Conservation (phyloP, 2,113 vertebrate species). For the Psophia crepitans region DNA sequence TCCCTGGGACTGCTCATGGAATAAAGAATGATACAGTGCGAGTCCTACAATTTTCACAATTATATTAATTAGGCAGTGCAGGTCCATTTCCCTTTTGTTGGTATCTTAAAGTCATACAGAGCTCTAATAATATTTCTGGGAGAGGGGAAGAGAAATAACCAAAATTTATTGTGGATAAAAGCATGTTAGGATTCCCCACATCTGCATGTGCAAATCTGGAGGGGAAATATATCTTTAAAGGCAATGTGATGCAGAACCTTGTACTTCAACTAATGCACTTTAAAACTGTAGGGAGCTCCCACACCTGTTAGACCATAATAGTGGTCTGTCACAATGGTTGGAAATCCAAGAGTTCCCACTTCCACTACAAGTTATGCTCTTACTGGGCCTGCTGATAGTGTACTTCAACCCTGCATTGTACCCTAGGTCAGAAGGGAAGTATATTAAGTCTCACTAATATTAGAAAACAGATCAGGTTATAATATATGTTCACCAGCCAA, state of each 20-base stretch:
- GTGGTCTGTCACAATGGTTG: accelerated
- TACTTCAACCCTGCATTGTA: accelerated
- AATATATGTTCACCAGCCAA: not conserved
- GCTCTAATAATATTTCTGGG: not conserved
- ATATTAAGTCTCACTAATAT: not conserved
- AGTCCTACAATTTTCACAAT: not conserved
- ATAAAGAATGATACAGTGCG: not conserved
- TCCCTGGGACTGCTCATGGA: not conserved
- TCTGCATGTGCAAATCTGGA: not conserved
- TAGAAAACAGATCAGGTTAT: not conserved
- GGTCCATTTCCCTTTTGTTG: not conserved
- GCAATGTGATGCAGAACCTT: not conserved
- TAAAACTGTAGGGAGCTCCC: not conserved
- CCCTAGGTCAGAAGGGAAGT: not conserved
- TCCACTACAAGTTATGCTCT: not conserved
- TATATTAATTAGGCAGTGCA: not conserved
- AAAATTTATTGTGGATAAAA: not conserved
- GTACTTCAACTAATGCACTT: not conserved
- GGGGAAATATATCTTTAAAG: not conserved
- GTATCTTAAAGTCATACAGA: not conserved
- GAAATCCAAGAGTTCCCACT: not conserved
- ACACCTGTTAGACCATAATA: accelerated
- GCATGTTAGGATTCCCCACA: accelerated
- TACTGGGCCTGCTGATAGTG: accelerated
- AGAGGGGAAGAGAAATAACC: accelerated